Conservation (phyloP, 2,113 vertebrate species). For the Paramisgurnus dabryanus region DNA sequence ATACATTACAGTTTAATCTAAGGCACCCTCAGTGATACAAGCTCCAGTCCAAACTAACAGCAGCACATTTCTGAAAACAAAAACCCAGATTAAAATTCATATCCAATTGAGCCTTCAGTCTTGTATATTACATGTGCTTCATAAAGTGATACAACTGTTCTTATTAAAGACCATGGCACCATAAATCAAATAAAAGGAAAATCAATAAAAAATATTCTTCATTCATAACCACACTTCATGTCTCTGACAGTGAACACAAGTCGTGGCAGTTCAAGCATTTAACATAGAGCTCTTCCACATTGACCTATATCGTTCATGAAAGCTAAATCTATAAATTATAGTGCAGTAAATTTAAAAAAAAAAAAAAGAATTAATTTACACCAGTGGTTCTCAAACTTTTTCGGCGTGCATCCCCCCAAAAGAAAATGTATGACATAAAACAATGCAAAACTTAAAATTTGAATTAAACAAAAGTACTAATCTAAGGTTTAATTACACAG, state of each 20-base stretch:
- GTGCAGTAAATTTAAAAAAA: no score
- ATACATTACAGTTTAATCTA: constrained; percentile 59
- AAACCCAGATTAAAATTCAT: not conserved
- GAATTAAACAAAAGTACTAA: not conserved
- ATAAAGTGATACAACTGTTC: not conserved
- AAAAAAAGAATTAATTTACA: no score
- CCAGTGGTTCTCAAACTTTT: no score
- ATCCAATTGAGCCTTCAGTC: not conserved
- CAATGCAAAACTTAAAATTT: no score
- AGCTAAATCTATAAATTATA: not conserved
- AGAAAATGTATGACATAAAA: no score
- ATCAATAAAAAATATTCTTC: not conserved
- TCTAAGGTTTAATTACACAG: no score
- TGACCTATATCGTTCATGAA: not conserved
- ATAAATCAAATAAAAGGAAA: constrained; percentile 2
- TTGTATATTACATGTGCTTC: constrained; percentile 1
- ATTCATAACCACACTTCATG: not conserved
- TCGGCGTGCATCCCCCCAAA: no score
- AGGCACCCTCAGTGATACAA: constrained; percentile 64
- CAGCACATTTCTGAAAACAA: constrained; percentile 25
- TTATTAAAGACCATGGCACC: not conserved
- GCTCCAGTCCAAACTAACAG: constrained; percentile 30
- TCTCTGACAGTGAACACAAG: not conserved
- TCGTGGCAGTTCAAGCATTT: constrained; percentile 14
- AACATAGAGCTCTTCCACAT: not conserved